Evolutionary conservation across 2,888 invertebrate genomes (phyloP), one percentile per base, ranked within the genome.

Genomic region (Temnothorax unifasciatus): DNA sequence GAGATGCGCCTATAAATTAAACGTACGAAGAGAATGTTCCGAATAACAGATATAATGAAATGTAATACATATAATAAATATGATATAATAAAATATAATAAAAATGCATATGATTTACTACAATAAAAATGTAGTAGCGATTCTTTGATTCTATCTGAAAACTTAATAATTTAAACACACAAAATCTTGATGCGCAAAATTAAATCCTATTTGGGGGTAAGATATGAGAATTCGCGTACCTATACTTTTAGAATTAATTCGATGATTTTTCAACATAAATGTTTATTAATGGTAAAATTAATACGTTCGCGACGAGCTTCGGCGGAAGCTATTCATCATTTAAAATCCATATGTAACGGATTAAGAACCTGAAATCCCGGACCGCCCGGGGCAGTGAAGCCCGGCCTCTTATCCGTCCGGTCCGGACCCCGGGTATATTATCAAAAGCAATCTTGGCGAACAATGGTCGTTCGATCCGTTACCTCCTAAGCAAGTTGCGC

Each of bases 401-500:
- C 38, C 44, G 9, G 34, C 21, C 41, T 77, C 54, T 44, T 66
- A 68, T 68, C 57, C 68, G n/a, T 63, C 15, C 74, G 61, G 41
- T n/a, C 18, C 15, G n/a, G n/a, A 18, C 29, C 25, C n/a, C 18
- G 15, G 34, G 47, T 15, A 25, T 52, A 50, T 44, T 68, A 79
- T 61, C 79, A 61, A 15, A 66, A n/a, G 77, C 66, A 66, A 77
- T 66, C 54, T 66, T 44, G 66, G 29, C 5, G 18, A 59, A 81
- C 79, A 79, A 79, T 71, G 13, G n/a, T 57, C 47, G 69, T n/a
- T 13, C 15, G 41, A 68, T 61, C 2, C 97, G 97, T 92, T 91
- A 93, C 98, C 98, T 89, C 99, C 99, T 2, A 99, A 96, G 93
- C 99, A 99, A 11, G 98, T 98, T 0, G 98, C 98, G 92, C 98